Evolutionary conservation across 30 jellyfish, hydroid and myxozoan species (phyloP).

Genomic region (Cassiopea xamachana): DNA sequence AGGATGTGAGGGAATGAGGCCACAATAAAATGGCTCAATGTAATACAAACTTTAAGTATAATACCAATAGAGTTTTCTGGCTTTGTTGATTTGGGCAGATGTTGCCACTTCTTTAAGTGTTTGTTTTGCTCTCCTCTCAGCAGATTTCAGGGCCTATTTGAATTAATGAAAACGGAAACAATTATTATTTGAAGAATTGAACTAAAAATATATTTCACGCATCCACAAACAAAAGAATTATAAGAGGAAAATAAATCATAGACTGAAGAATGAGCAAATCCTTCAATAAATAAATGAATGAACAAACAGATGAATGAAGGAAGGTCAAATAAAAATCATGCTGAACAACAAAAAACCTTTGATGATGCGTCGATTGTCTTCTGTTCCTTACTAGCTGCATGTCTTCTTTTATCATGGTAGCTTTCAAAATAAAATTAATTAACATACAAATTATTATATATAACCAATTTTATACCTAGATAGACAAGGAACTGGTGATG

Average conservation of each 20-base stretch:
- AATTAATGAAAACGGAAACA: neutral
- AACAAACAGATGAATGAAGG: neutral
- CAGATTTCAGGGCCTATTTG: constrained; percentile 89
- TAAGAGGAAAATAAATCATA: neutral
- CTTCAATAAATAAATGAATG: neutral
- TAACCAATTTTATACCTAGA: neutral
- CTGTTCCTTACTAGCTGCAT: constrained; percentile 86
- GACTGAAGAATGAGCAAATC: neutral
- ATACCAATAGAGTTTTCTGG: constrained; percentile 95
- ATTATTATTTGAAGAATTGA: neutral
- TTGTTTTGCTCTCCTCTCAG: constrained; percentile 87
- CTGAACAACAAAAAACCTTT: constrained; percentile 47
- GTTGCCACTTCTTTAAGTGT: constrained; percentile 94
- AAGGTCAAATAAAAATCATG: neutral
- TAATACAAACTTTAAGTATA: neutral
- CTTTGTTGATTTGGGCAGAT: constrained; percentile 85
- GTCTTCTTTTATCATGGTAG: constrained; percentile 85
- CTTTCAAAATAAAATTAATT: constrained; percentile 20
- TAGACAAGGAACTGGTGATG: neutral
- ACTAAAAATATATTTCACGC: neutral
- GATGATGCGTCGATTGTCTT: constrained; percentile 89
- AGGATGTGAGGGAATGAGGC: too few species aligned
- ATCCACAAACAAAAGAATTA: neutral
- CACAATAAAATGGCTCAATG: too few species aligned
- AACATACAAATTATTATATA: too few species aligned